phyloP scores from a whole-genome alignment of 2,797 vertebrate genomes.

The Anas capensis region DNA sequence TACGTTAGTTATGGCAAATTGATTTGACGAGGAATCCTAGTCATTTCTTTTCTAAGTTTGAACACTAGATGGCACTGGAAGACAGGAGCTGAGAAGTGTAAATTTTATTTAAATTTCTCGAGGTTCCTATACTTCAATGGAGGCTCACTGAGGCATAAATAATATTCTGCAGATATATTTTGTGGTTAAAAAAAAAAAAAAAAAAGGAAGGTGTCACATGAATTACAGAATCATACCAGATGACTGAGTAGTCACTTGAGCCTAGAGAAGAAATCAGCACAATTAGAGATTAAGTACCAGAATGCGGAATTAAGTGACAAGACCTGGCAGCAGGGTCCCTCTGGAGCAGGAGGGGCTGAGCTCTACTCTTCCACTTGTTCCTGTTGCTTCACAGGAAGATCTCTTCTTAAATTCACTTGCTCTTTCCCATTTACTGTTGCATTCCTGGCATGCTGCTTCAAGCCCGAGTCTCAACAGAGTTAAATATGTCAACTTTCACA shows the following conservation, averaged over 20 bases:
- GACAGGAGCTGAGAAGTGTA: neutral
- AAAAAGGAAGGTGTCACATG: neutral
- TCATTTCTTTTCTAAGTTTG: rapidly evolving
- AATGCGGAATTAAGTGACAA: rapidly evolving
- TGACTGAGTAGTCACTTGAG: neutral
- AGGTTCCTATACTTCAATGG: rapidly evolving
- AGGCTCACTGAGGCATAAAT: neutral
- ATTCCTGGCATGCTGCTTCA: neutral
- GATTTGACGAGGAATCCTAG: neutral
- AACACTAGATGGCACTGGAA: conserved; percentile 56
- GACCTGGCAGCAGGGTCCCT: neutral
- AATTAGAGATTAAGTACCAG: neutral
- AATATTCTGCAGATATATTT: neutral
- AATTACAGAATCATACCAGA: neutral
- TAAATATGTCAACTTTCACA: neutral
- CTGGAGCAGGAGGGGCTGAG: neutral
- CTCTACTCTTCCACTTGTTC: neutral
- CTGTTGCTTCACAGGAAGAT: neutral
- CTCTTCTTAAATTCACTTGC: neutral
- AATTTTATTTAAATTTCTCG: neutral
- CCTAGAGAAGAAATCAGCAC: neutral
- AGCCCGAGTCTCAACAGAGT: neutral
- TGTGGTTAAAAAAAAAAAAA: too few species aligned
- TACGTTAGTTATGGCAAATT: neutral
- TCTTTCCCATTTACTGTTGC: rapidly evolving